phyloP scores from a whole-genome alignment of 2,797 vertebrate species.

The Chromobotia macracanthus region DNA sequence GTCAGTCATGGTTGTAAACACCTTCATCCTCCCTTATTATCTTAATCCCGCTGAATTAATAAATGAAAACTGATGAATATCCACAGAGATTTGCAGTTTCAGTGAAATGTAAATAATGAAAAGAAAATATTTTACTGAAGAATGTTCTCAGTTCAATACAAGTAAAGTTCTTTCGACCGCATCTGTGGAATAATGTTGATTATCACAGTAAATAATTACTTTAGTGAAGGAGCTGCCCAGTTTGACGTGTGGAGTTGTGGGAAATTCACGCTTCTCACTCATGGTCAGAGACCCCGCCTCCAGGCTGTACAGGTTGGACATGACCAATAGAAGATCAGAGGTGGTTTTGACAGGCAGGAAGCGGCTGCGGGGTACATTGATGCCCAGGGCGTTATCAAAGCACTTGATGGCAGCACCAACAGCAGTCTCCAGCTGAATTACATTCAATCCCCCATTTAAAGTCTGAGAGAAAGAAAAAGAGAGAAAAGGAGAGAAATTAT shows the following conservation, averaged over 20 bases:
- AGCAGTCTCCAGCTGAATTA: constrained; percentile 96
- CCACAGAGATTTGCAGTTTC: too few relatives aligned
- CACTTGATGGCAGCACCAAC: constrained; percentile 97
- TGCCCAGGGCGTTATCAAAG: constrained; percentile 95
- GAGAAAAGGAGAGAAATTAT: neutral
- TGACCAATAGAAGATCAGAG: constrained; percentile 95
- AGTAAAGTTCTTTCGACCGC: too few relatives aligned
- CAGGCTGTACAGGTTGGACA: constrained; percentile 98
- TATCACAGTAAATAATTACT: constrained; percentile 68
- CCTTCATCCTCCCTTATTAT: too few relatives aligned
- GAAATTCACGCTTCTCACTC: constrained; percentile 95
- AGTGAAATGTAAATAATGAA: too few relatives aligned
- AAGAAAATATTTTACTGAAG: too few relatives aligned
- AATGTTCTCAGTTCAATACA: too few relatives aligned
- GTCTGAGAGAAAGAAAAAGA: constrained; percentile 75
- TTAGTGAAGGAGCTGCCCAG: constrained; percentile 98
- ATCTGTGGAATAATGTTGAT: too few relatives aligned
- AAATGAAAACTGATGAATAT: too few relatives aligned
- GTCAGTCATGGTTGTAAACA: too few relatives aligned
- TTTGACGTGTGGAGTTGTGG: constrained; percentile 94
- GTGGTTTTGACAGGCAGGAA: constrained; percentile 98
- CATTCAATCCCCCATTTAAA: constrained; percentile 92
- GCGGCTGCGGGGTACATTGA: constrained; percentile 96
- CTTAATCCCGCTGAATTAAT: too few relatives aligned
- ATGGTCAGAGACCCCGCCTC: constrained; percentile 94